These are phyloP conservation scores for Stichodactyla helianthus DNA, from an alignment of 64 coral and sea anemone genomes.

Conservation along the genomic window DNA sequence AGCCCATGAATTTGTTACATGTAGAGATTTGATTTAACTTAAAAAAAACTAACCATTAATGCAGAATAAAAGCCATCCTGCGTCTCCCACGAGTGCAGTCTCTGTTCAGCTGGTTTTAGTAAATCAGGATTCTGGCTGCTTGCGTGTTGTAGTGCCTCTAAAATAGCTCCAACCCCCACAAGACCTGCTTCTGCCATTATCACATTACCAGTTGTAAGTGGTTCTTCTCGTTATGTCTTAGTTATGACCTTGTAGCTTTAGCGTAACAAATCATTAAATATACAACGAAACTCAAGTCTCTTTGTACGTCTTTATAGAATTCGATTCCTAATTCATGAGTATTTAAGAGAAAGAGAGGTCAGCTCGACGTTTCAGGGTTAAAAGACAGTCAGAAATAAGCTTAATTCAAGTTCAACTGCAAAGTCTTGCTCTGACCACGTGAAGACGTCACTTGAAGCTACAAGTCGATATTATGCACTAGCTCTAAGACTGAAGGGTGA, in stretches of 20 bases:
- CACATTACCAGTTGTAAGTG: not conserved
- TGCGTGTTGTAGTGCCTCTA: slow-evolving; percentile 29
- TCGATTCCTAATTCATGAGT: not conserved
- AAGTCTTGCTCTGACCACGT: not conserved
- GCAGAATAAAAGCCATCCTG: slow-evolving; percentile 73
- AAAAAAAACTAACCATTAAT: slow-evolving; percentile 65
- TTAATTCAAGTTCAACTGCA: too few species aligned
- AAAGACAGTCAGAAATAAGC: too few species aligned
- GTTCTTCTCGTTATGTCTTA: not conserved
- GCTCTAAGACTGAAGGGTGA: not conserved
- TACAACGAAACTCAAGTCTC: not conserved
- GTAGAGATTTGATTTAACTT: too few species aligned
- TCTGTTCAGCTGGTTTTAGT: slow-evolving; percentile 73
- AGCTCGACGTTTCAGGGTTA: too few species aligned
- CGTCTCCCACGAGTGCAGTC: slow-evolving; percentile 72
- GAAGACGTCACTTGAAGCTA: not conserved
- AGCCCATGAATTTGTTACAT: too few species aligned
- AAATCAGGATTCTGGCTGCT: slow-evolving; percentile 71
- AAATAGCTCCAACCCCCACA: not conserved
- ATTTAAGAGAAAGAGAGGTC: not conserved
- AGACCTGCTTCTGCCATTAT: not conserved
- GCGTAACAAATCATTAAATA: not conserved
- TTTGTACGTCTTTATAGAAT: not conserved
- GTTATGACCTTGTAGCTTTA: not conserved
- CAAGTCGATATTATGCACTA: not conserved